Evolutionary conservation across 2,888 invertebrate genomes (phyloP).

Genomic region (Meloe dianella): DNA sequence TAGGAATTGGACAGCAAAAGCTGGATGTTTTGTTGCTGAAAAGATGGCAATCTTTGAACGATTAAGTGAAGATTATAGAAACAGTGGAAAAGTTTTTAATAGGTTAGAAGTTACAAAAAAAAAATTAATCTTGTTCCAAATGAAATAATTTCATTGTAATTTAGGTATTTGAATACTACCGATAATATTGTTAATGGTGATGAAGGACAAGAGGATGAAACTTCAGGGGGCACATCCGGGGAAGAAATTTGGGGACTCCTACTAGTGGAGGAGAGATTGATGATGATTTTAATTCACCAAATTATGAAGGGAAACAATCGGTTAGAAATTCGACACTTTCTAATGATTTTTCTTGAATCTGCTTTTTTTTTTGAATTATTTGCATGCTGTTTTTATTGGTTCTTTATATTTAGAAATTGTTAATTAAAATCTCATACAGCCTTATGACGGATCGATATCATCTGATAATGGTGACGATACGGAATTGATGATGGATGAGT

Average conservation of each 20-base stretch:
- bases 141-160: background rate
- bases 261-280: constrained; percentile 85
- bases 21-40: constrained; percentile 81
- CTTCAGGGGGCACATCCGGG: constrained; percentile 82
- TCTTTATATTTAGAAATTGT: constrained; percentile 13
- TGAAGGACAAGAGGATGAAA: constrained; percentile 75
- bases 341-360: no score
- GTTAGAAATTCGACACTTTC: constrained; percentile 46
- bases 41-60: constrained; percentile 78
- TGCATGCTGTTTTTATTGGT: constrained; percentile 7
- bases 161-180: constrained; percentile 65
- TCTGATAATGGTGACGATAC: constrained; percentile 78
- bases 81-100: constrained; percentile 57
- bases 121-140: background rate
- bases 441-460: constrained; percentile 58
- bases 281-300: constrained; percentile 66
- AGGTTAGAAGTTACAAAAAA: constrained; percentile 48
- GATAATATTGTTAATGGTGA: constrained; percentile 56
- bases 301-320: constrained; percentile 68
- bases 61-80: constrained; percentile 62
- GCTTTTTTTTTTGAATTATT: background rate
- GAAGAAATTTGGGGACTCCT: constrained; percentile 91
- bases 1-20: constrained; percentile 78
- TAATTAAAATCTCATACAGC: constrained; percentile 37
- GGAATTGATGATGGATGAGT: constrained; percentile 82